Base-by-base conservation (phyloP, 2,113 vertebrate species). In the Nothocercus nigrocapillus region DNA sequence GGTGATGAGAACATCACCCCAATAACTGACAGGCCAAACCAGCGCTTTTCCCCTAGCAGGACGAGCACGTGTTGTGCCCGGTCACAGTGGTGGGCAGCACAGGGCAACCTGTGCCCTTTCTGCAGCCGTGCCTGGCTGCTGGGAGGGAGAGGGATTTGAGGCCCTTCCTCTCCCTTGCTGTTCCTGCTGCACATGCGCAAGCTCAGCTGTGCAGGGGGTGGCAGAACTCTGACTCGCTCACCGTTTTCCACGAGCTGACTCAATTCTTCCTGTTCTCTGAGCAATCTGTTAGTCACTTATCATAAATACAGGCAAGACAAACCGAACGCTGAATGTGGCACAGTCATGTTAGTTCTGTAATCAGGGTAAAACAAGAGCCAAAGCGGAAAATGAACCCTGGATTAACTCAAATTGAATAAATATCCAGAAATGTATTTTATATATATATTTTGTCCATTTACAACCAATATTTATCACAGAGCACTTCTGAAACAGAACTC, bases 1-100 rank as follows among this genome's bases (percentile, higher is more conserved):
- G 21, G 5, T 6, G 42, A 13, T 7, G 1, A 5, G 6, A 19
- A 36, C 76, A 6, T 16, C 21, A 68, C 22, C 64, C 53, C 15
- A 13, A 27, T 64, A 19, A 58, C 10, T 24, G 19, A 21, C 20
- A 63, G 25, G 30, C 40, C 68, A 56, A 36, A 27, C 34, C 47
- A 32, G 27, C 25, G 45, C 11, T 30, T 34, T 13, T 16, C 3
- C 3, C 40, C n/a, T 16, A 19, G 40, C 4, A 4, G 42, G 56
- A 69, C 3, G 15, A 70, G 32, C 32, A 6, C 1, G 3, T 11
- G n/a, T 24, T 7, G 2, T 13, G 28, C 8, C n/a, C 8, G 53
- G 53, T 30, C 53, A 30, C 54, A 5, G 54, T 28, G 16, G 30
- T 9, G 28, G 53, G 54, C 30, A 8, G 54, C 54, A 30, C 28